These are phyloP conservation scores for Micoletzkya japonica DNA, from an alignment of 2,888 invertebrate genomes.

Conservation along the genomic window DNA sequence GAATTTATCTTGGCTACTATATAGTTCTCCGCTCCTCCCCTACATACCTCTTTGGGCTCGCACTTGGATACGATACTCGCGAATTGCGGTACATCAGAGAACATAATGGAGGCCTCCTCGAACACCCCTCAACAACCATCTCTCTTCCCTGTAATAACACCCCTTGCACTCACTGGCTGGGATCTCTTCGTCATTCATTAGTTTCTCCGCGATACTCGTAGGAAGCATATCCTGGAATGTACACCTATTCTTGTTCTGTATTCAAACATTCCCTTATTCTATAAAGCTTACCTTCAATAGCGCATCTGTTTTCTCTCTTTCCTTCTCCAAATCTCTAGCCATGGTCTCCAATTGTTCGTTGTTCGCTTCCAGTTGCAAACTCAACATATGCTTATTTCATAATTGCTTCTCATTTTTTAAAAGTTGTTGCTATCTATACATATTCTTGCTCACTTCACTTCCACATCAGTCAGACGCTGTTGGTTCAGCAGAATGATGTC, in stretches of 20 bases:
- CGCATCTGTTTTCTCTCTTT: conserved; percentile 64
- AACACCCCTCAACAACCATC: conserved; percentile 32
- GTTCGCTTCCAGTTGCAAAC: conserved; percentile 57
- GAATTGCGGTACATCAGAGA: conserved; percentile 64
- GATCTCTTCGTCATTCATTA: conserved; percentile 57
- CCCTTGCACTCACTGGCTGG: conserved; percentile 38
- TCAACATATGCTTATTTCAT: too few relatives aligned
- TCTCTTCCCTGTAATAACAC: not conserved
- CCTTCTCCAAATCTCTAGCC: conserved; percentile 55
- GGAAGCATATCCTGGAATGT: conserved; percentile 63
- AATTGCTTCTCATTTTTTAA: not conserved
- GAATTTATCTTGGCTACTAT: too few relatives aligned
- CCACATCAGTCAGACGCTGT: conserved; percentile 50
- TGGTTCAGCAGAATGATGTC: conserved; percentile 60
- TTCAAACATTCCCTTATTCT: too few relatives aligned
- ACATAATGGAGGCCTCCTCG: conserved; percentile 58
- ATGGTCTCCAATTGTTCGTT: conserved; percentile 54
- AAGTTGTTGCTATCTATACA: not conserved
- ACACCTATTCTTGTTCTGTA: too few relatives aligned
- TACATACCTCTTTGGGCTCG: conserved; percentile 58
- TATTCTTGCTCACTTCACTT: conserved; percentile 43
- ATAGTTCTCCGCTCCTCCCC: too few relatives aligned
- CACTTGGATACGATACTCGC: conserved; percentile 59
- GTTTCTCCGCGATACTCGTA: conserved; percentile 54
- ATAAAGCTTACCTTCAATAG: conserved; percentile 46